A percentile compares a stretch with the other conserved stretches of the same genome.
Evolutionary conservation across 1,140 invertebrate genomes (phyloP).

Genomic region (Eurosta solidaginis): DNA sequence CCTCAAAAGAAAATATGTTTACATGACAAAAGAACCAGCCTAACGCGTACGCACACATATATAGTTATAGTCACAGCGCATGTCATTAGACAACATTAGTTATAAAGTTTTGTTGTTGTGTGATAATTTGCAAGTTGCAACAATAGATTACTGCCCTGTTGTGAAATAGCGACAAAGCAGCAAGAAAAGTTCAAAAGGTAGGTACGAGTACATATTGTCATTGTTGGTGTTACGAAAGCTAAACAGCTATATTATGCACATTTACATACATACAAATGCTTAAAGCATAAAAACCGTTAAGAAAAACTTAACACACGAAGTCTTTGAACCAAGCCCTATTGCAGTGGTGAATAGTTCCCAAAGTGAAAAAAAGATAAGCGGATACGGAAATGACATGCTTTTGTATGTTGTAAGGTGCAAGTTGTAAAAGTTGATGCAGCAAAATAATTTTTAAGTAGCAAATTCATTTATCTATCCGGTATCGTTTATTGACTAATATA

Average conservation of each 20-base stretch:
- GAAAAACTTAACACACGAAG: background rate
- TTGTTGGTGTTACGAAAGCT: background rate
- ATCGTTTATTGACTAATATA: background rate
- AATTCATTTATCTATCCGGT: slow-evolving; percentile 15
- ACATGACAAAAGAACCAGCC: too few relatives aligned
- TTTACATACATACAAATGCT: too few relatives aligned
- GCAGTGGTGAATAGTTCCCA: background rate
- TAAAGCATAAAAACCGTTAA: background rate
- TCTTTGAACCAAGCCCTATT: background rate
- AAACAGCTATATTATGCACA: background rate
- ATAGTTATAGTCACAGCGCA: background rate
- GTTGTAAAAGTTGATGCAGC: slow-evolving; percentile 1
- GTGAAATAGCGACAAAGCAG: background rate
- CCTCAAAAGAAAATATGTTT: too few relatives aligned
- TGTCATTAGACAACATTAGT: background rate
- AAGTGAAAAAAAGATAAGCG: background rate
- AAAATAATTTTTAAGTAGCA: slow-evolving; percentile 15
- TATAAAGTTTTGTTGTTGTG: background rate
- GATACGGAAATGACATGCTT: slow-evolving; percentile 23
- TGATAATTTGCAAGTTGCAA: background rate
- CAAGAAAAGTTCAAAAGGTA: background rate
- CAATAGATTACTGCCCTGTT: background rate
- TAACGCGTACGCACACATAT: too few relatives aligned
- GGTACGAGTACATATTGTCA: too few relatives aligned
- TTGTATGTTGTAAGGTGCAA: background rate